Evolutionary conservation across 2,888 invertebrate genomes (phyloP).

Genomic region (Yponomeuta sedellus): DNA sequence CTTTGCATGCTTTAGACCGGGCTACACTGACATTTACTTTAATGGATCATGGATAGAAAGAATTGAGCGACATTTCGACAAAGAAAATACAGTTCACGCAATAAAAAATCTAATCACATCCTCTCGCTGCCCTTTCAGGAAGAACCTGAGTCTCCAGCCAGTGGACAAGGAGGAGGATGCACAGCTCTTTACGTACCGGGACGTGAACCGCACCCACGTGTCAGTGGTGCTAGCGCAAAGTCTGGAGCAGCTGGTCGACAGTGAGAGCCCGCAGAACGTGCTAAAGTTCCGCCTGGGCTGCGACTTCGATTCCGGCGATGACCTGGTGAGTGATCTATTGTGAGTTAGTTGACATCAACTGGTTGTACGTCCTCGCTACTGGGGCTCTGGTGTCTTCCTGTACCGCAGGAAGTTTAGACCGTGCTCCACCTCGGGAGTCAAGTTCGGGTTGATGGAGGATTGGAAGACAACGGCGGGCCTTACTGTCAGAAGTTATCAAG

Average conservation of each 20-base stretch:
- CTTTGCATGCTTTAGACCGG: too few relatives aligned
- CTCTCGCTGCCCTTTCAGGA: slow-evolving; percentile 41
- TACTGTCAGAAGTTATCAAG: too few relatives aligned
- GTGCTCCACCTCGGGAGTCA: too few relatives aligned
- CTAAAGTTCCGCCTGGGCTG: slow-evolving; percentile 89
- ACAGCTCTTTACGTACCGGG: slow-evolving; percentile 82
- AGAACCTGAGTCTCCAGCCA: slow-evolving; percentile 82
- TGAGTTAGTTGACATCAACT: too few relatives aligned
- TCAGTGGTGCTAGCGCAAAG: slow-evolving; percentile 85
- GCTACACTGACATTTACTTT: too few relatives aligned
- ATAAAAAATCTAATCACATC: neutral
- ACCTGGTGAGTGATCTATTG: slow-evolving; percentile 73
- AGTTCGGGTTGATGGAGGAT: too few relatives aligned
- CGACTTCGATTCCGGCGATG: slow-evolving; percentile 81
- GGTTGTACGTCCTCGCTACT: too few relatives aligned
- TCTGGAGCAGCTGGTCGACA: slow-evolving; percentile 87
- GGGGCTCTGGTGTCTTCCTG: too few relatives aligned
- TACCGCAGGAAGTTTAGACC: too few relatives aligned
- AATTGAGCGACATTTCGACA: too few relatives aligned
- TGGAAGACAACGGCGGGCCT: too few relatives aligned
- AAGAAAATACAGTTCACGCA: neutral
- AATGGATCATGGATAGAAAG: too few relatives aligned
- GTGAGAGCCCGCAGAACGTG: slow-evolving; percentile 86
- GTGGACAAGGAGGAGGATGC: slow-evolving; percentile 84
- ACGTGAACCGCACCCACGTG: slow-evolving; percentile 86